phyloP scores from a whole-genome alignment of 2,888 invertebrate genomes.

The Drosophila subsilvestris region DNA sequence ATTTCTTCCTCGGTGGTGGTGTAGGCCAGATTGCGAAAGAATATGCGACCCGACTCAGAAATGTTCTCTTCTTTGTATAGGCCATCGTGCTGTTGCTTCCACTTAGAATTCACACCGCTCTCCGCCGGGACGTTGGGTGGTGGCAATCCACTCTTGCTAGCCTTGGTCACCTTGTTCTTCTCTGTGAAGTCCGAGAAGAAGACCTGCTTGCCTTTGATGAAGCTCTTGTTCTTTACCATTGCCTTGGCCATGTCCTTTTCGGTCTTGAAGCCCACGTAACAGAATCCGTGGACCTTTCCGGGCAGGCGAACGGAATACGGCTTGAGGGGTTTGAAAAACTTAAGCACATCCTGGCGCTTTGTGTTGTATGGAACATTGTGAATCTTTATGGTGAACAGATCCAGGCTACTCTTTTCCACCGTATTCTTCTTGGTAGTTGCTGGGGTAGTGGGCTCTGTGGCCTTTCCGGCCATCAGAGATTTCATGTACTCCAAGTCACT shows the following conservation, averaged over 20 bases:
- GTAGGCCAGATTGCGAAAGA: constrained; percentile 95
- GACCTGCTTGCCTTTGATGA: constrained; percentile 89
- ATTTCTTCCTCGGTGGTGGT: constrained; percentile 93
- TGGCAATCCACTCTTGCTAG: constrained; percentile 43
- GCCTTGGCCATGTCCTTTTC: constrained; percentile 92
- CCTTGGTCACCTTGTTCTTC: constrained; percentile 83
- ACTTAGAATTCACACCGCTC: constrained; percentile 84
- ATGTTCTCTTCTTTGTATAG: constrained; percentile 90
- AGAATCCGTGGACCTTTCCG: constrained; percentile 91
- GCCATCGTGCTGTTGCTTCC: constrained; percentile 87
- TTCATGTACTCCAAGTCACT: constrained; percentile 94
- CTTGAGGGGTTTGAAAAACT: constrained; percentile 92
- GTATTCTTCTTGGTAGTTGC: constrained; percentile 81
- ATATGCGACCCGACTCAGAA: constrained; percentile 95
- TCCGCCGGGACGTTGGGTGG: constrained; percentile 34
- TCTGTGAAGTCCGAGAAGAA: constrained; percentile 85
- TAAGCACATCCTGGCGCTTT: constrained; percentile 92
- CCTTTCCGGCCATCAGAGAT: constrained; percentile 85
- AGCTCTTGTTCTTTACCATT: constrained; percentile 92
- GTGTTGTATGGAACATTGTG: constrained; percentile 91
- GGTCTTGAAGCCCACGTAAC: constrained; percentile 95
- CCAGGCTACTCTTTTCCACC: constrained; percentile 73
- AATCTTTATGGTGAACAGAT: constrained; percentile 89
- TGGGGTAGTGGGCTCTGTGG: neutral
- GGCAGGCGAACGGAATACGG: constrained; percentile 92